phyloP scores from a whole-genome alignment of 2,797 vertebrate genomes.

The Onychomys torridus region DNA sequence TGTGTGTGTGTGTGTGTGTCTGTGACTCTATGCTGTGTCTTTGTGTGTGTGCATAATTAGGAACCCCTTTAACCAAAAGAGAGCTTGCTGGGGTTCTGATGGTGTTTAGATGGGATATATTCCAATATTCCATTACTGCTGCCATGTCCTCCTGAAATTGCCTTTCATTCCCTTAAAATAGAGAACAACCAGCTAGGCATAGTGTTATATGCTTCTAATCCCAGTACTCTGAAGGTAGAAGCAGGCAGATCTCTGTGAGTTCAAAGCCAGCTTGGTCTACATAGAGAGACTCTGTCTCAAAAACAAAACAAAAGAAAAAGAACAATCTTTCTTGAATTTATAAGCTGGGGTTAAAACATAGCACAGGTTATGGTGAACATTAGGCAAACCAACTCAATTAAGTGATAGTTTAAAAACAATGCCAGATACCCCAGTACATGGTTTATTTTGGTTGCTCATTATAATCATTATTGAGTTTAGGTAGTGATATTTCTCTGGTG shows the following conservation, averaged over 20 bases:
- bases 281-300: neutral
- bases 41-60: neutral
- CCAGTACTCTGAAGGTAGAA: neutral
- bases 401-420: neutral
- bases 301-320: neutral
- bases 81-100: neutral
- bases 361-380: neutral
- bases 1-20: neutral
- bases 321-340: neutral
- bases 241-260: neutral
- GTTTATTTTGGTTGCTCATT: neutral
- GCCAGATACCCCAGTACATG: too few species aligned
- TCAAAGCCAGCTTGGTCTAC: neutral
- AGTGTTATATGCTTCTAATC: neutral
- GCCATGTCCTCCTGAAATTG: neutral
- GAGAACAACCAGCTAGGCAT: neutral
- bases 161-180: neutral
- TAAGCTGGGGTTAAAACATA: neutral
- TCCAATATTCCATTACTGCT: neutral
- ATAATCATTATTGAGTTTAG: neutral
- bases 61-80: neutral
- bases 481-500: neutral
- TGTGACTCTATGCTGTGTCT: neutral
- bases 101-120: neutral
- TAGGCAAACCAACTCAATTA: neutral